A percentile compares a stretch with the other conserved stretches of the same genome.
phyloP scores from a whole-genome alignment of 1,140 invertebrate genomes.

The Agraylea sexmaculata region DNA sequence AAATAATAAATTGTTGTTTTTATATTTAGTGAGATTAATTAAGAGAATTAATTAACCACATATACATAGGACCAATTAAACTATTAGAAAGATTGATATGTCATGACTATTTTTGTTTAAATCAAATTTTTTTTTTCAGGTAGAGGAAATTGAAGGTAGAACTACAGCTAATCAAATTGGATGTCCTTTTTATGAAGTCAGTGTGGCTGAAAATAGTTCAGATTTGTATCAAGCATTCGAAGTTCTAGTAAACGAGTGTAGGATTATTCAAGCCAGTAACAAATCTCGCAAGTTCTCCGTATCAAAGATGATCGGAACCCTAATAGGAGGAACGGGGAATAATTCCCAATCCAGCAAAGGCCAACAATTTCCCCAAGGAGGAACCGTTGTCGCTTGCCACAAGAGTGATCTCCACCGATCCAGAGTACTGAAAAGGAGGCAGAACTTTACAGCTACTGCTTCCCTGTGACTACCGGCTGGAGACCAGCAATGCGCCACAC shows the following conservation, averaged over 20 bases:
- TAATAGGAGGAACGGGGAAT: constrained; percentile 45
- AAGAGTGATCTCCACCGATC: constrained; percentile 45
- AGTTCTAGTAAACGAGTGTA: constrained; percentile 50
- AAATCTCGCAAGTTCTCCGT: constrained; percentile 61
- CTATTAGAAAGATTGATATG: no score
- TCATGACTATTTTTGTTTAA: no score
- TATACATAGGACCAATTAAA: no score
- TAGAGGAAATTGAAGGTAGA: constrained; percentile 57
- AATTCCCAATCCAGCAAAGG: constrained; percentile 24
- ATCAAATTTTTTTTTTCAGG: constrained; percentile 35
- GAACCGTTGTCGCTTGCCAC: constrained; percentile 43
- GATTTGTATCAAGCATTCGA: constrained; percentile 59
- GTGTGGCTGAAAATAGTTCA: constrained; percentile 62
- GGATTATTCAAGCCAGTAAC: constrained; percentile 38
- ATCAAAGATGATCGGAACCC: constrained; percentile 65
- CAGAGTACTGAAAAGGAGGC: constrained; percentile 40
- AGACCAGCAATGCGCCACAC: constrained; percentile 17
- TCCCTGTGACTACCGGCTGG: constrained; percentile 41
- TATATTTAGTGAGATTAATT: no score
- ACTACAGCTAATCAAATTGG: constrained; percentile 49
- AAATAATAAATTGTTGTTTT: no score
- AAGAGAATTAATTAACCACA: no score
- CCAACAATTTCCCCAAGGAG: constrained; percentile 32
- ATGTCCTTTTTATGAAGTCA: constrained; percentile 62
- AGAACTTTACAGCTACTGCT: constrained; percentile 43